Evolutionary conservation across 2,797 vertebrate species (phyloP).

Genomic region (Pseudomugil gertrudae): DNA sequence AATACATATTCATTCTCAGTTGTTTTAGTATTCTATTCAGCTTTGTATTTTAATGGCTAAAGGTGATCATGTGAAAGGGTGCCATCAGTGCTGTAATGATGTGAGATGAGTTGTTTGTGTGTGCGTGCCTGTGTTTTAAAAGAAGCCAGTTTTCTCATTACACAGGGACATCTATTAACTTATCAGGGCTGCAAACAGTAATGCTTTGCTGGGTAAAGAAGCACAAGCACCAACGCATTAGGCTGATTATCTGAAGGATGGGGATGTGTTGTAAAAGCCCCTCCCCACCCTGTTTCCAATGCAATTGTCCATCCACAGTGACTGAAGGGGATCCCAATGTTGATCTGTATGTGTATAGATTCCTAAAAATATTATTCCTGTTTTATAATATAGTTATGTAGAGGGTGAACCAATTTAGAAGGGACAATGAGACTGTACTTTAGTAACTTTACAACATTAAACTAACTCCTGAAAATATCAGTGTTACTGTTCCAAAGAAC

Average conservation of each 20-base stretch:
- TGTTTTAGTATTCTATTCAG: constrained; percentile 39
- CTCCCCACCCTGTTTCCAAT: neutral
- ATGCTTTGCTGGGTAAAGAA: constrained; percentile 36
- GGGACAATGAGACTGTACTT: neutral
- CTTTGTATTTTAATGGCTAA: constrained; percentile 39
- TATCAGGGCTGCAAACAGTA: constrained; percentile 22
- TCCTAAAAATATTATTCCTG: neutral
- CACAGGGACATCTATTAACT: constrained; percentile 26
- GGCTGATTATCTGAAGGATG: constrained; percentile 13
- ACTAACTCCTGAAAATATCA: neutral
- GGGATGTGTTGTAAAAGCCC: neutral
- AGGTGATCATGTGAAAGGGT: constrained; percentile 41
- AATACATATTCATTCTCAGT: constrained; percentile 27
- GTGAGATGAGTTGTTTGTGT: constrained; percentile 2
- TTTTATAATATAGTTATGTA: neutral
- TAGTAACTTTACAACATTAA: neutral
- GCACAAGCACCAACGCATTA: constrained; percentile 9
- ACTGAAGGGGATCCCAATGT: neutral
- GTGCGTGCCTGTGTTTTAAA: constrained; percentile 16
- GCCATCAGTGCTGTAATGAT: constrained; percentile 43
- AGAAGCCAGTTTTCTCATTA: constrained; percentile 40
- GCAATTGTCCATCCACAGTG: neutral
- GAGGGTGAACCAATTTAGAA: neutral
- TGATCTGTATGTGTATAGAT: neutral
- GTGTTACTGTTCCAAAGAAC: no score